Conservation (phyloP, 2,113 vertebrate genomes). For the Cephalopholis sonnerati region DNA sequence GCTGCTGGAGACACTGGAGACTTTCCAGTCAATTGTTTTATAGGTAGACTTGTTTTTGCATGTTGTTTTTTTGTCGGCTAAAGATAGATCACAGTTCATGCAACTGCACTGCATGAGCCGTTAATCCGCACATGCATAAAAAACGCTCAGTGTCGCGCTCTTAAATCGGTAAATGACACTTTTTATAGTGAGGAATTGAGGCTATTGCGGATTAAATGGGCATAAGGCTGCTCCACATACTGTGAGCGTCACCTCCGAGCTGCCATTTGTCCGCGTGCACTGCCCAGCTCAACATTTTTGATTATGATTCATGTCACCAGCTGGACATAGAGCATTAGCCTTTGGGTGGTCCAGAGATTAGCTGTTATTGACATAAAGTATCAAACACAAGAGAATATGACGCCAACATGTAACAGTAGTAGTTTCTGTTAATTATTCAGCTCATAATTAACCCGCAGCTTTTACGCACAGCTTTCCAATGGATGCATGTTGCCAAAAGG, state of each 20-base stretch:
- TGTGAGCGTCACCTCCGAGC: slow-evolving; percentile 9
- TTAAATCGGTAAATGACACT: slow-evolving; percentile 6
- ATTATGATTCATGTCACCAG: slow-evolving; percentile 43
- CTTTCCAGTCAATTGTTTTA: slow-evolving; percentile 53
- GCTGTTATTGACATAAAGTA: slow-evolving; percentile 18
- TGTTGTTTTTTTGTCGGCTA: slow-evolving; percentile 49
- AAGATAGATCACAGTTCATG: slow-evolving; percentile 29
- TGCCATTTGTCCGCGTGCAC: slow-evolving; percentile 17
- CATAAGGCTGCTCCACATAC: slow-evolving; percentile 2
- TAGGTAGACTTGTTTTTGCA: slow-evolving; percentile 73
- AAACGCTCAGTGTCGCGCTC: not conserved
- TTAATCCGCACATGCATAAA: slow-evolving; percentile 45
- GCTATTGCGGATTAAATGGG: slow-evolving; percentile 35
- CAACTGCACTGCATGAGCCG: slow-evolving; percentile 27
- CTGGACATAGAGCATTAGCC: slow-evolving; percentile 18
- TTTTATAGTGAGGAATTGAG: slow-evolving; percentile 28
- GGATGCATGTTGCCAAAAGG: slow-evolving; percentile 50
- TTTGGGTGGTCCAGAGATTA: slow-evolving; percentile 1
- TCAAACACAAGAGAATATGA: slow-evolving; percentile 37
- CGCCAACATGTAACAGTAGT: slow-evolving; percentile 54
- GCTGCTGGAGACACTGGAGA: slow-evolving; percentile 43
- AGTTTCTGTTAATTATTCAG: slow-evolving; percentile 67
- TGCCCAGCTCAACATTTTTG: slow-evolving; percentile 14
- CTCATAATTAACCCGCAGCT: slow-evolving; percentile 29
- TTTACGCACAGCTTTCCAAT: slow-evolving; percentile 31